Percentiles rank a stretch among this genome's conserved stretches.
Conservation (phyloP, 2,888 invertebrate genomes). For the Eristalis intricaria region DNA sequence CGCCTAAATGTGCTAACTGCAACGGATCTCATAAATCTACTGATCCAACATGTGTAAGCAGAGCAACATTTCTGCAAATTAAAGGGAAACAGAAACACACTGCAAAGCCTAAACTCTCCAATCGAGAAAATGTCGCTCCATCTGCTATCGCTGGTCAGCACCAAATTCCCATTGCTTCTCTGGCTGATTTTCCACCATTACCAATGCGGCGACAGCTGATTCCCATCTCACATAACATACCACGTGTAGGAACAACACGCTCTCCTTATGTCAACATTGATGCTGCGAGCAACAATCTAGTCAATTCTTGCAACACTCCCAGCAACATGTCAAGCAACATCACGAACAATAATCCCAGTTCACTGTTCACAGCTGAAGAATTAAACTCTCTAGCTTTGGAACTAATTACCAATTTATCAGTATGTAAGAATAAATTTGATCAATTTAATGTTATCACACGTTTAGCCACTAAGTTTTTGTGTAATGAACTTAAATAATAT, state of each 20-base stretch:
- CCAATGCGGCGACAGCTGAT: too few species aligned
- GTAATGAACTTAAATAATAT: constrained; percentile 4
- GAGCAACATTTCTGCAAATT: background rate
- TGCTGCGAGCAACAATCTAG: background rate
- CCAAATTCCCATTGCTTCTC: too few species aligned
- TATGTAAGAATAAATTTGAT: constrained; percentile 1
- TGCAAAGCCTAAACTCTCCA: too few species aligned
- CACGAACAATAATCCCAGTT: background rate
- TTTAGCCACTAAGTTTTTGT: constrained; percentile 19
- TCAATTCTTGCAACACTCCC: background rate
- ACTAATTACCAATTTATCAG: background rate
- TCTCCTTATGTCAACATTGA: too few species aligned
- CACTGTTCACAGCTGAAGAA: background rate
- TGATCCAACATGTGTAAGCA: background rate
- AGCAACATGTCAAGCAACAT: background rate
- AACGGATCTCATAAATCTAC: background rate
- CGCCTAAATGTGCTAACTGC: too few species aligned
- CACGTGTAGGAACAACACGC: too few species aligned
- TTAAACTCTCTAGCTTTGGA: background rate
- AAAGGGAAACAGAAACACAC: too few species aligned
- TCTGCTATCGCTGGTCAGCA: too few species aligned
- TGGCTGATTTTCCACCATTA: too few species aligned
- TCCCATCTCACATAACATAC: too few species aligned
- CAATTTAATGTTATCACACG: constrained; percentile 14
- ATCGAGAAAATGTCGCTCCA: too few species aligned